Percentiles rank a stretch among this genome's conserved stretches.
These are phyloP conservation scores for Antheraea yamamai DNA, from an alignment of 2,888 invertebrate species.

Conservation along the genomic window DNA sequence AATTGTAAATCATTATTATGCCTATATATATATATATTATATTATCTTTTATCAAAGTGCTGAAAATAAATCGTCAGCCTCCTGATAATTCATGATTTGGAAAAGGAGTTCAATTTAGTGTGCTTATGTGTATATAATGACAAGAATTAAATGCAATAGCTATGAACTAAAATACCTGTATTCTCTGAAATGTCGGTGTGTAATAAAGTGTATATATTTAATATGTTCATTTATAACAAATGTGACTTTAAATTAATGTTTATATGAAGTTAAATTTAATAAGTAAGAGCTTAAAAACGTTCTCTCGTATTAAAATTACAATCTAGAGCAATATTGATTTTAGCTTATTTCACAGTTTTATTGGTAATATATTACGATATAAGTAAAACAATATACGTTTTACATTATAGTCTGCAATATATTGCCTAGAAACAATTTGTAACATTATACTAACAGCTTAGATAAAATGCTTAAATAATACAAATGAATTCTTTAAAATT, in stretches of 20 bases:
- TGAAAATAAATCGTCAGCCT: background rate
- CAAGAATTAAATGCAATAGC: background rate
- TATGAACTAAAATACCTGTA: background rate
- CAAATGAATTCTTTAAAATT: background rate
- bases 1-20: background rate
- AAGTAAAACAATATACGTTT: background rate
- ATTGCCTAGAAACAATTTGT: background rate
- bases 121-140: background rate
- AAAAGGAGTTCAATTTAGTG: background rate
- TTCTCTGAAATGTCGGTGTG: background rate
- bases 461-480: background rate
- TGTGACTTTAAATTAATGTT: background rate
- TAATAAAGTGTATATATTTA: background rate
- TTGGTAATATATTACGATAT: background rate
- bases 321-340: background rate
- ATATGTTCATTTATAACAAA: background rate
- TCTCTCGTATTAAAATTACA: background rate
- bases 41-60: background rate
- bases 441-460: background rate
- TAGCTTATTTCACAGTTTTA: background rate
- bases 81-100: background rate
- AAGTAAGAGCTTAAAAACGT: background rate
- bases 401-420: background rate
- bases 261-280: background rate
- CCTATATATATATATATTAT: too few species aligned